These are phyloP conservation scores for Knipowitschia caucasica DNA, from an alignment of 2,797 vertebrate genomes.

Conservation along the genomic window DNA sequence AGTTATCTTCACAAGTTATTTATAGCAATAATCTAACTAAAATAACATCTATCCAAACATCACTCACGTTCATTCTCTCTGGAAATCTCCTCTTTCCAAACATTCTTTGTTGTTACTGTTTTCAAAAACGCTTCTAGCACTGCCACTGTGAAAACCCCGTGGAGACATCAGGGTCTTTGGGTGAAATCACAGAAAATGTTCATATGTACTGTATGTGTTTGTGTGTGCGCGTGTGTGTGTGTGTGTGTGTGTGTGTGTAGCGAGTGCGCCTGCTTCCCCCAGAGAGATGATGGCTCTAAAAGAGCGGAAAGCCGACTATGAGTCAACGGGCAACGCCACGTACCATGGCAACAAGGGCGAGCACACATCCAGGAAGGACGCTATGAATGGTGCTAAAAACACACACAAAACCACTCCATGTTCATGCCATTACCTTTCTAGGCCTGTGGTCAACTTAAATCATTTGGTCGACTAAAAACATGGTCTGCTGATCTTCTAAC, in stretches of 20 bases:
- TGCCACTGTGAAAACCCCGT: conserved; percentile 16
- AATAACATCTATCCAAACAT: not conserved
- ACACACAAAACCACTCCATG: not conserved
- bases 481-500: too few species aligned
- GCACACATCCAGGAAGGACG: conserved; percentile 94
- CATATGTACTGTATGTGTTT: conserved; percentile 15
- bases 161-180: conserved; percentile 12
- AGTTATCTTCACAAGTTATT: not conserved
- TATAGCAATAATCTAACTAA: not conserved
- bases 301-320: conserved; percentile 95
- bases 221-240: conserved; percentile 81
- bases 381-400: conserved; percentile 85
- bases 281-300: conserved; percentile 97
- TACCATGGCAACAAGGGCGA: conserved; percentile 95
- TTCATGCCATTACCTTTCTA: not conserved
- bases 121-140: conserved; percentile 9
- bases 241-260: conserved; percentile 63
- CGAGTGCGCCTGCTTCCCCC: conserved; percentile 95
- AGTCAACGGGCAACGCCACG: conserved; percentile 88
- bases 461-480: too few species aligned
- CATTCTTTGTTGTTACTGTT: conserved; percentile 8
- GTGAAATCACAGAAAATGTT: conserved; percentile 24
- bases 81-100: not conserved
- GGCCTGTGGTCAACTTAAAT: too few species aligned
- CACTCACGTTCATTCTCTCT: not conserved